phyloP scores from a whole-genome alignment of 35 echinoderm and acorn worm species.

The Apostichopus japonicus region DNA sequence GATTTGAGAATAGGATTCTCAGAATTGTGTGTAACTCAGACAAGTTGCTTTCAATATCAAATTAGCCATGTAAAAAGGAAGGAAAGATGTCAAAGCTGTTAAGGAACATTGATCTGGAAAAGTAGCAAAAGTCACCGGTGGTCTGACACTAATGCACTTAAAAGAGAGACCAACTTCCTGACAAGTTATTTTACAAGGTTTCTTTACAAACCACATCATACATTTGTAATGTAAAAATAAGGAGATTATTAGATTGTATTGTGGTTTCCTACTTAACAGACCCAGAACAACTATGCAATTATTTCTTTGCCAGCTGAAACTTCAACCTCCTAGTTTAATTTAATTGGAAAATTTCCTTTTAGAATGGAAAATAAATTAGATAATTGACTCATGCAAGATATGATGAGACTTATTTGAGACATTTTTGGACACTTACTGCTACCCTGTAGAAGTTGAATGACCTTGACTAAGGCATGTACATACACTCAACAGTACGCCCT shows the following conservation, averaged over 20 bases:
- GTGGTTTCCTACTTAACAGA: not conserved
- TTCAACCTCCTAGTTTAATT: not conserved
- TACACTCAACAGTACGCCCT: not conserved
- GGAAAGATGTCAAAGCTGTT: not conserved
- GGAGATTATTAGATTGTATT: not conserved
- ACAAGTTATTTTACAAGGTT: not conserved
- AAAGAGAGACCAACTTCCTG: not conserved
- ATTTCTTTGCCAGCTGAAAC: not conserved
- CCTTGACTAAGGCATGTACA: not conserved
- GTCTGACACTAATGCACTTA: not conserved
- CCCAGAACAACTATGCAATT: not conserved
- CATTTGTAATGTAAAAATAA: not conserved
- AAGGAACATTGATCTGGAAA: not conserved
- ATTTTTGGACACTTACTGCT: not conserved
- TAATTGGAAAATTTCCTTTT: not conserved
- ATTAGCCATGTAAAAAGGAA: too few relatives aligned
- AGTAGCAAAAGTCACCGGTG: not conserved
- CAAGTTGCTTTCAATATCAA: too few relatives aligned
- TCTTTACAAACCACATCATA: not conserved
- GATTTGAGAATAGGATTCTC: too few relatives aligned
- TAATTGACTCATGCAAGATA: not conserved
- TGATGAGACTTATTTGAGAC: not conserved
- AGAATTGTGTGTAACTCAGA: too few relatives aligned
- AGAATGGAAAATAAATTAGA: not conserved
- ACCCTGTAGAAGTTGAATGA: not conserved